Evolutionary conservation across 2,797 vertebrate species (phyloP).

Genomic region (Podarcis siculus): DNA sequence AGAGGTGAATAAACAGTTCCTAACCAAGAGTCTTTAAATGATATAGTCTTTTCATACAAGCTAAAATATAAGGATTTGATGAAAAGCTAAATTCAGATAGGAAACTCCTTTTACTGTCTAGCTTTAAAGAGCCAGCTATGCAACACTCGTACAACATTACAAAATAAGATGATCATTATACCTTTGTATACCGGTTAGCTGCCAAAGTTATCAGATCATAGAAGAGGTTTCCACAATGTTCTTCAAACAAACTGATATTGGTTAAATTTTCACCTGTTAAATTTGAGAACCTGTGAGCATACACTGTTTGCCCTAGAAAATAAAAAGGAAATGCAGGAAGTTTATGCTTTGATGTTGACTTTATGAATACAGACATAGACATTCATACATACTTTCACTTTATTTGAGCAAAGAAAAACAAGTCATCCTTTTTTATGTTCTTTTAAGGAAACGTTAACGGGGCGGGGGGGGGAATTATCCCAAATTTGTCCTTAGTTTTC

Average conservation of each 20-base stretch:
- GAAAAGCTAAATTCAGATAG: conserved; percentile 44
- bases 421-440: not conserved
- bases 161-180: conserved; percentile 68
- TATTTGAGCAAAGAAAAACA: not conserved
- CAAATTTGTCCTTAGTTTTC: not conserved
- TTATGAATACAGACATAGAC: not conserved
- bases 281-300: conserved; percentile 91
- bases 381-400: not conserved
- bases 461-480: too few species aligned
- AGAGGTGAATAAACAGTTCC: conserved; percentile 66
- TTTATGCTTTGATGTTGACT: conserved; percentile 26
- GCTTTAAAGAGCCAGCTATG: not conserved
- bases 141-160: not conserved
- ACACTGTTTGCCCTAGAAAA: conserved; percentile 89
- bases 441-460: not conserved
- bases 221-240: conserved; percentile 89
- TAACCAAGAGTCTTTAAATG: conserved; percentile 69
- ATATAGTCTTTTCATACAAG: conserved; percentile 38
- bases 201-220: conserved; percentile 89
- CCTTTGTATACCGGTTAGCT: conserved; percentile 91
- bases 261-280: conserved; percentile 93
- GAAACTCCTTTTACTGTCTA: not conserved
- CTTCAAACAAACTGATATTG: conserved; percentile 90
- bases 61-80: conserved; percentile 49
- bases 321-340: conserved; percentile 46